Conservation (phyloP, 2,888 invertebrate genomes). For the Calameuta filiformis region DNA sequence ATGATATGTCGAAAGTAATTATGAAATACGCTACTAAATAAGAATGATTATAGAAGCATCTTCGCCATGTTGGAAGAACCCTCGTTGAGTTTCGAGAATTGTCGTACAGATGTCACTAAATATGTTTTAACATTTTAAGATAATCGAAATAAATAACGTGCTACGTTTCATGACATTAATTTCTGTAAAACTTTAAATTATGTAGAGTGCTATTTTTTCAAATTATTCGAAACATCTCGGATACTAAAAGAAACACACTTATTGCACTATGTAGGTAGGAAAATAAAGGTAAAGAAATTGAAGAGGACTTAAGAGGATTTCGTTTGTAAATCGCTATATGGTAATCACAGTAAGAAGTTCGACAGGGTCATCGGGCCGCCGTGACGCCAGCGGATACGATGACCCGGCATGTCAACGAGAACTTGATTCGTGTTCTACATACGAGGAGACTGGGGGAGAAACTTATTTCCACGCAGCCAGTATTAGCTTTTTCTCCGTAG, state of each 20-base stretch:
- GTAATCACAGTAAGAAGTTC: slow-evolving; percentile 53
- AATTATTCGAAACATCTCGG: too few relatives aligned
- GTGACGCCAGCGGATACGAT: slow-evolving; percentile 64
- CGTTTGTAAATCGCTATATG: slow-evolving; percentile 40
- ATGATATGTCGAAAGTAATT: neutral
- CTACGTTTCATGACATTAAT: neutral
- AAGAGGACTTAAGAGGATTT: neutral
- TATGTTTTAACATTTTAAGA: neutral
- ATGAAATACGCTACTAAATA: neutral
- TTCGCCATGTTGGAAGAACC: neutral
- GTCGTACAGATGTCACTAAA: neutral
- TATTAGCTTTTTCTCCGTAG: neutral
- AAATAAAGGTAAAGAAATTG: neutral
- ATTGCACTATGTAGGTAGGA: neutral
- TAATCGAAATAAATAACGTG: neutral
- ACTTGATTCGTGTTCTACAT: neutral
- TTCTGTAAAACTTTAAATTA: neutral
- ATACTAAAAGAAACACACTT: too few relatives aligned
- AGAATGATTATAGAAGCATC: neutral
- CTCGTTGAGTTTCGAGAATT: neutral
- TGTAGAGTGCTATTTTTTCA: too few relatives aligned
- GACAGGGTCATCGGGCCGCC: slow-evolving; percentile 55
- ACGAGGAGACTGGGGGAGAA: neutral
- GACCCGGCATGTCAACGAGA: slow-evolving; percentile 43
- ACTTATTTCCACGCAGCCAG: neutral